A percentile compares a stretch with the other conserved stretches of the same genome.
phyloP scores from a whole-genome alignment of 2,888 invertebrate species.

The Stenotaenia linearis region DNA sequence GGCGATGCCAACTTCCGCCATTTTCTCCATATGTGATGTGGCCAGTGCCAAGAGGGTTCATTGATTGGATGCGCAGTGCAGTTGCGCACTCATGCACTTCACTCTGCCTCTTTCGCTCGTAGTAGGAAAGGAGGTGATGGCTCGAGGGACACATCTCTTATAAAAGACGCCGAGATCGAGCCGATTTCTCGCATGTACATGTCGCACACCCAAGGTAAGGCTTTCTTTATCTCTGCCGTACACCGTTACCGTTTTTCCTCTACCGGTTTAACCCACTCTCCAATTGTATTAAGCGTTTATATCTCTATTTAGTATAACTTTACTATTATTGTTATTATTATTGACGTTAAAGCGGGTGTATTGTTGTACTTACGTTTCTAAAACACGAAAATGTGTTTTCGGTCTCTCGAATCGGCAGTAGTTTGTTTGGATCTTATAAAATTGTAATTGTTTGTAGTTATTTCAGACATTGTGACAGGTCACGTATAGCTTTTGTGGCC shows the following conservation, averaged over 20 bases:
- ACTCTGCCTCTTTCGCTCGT: background rate
- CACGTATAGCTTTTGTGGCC: no score
- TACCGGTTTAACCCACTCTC: no score
- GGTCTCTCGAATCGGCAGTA: no score
- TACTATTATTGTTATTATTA: no score
- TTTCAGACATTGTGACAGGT: no score
- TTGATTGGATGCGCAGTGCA: conserved; percentile 3
- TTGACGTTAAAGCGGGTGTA: no score
- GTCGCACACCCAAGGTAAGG: background rate
- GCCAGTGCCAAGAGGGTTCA: conserved; percentile 3
- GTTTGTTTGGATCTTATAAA: no score
- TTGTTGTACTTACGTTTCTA: no score
- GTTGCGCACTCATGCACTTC: background rate
- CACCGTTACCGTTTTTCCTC: background rate
- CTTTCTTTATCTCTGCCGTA: background rate
- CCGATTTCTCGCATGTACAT: background rate
- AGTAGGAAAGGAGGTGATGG: conserved; percentile 4
- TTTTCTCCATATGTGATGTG: conserved; percentile 17
- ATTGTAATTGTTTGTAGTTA: no score
- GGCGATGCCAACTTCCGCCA: background rate
- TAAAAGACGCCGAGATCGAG: conserved; percentile 5
- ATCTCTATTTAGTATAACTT: no score
- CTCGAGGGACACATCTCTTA: conserved; percentile 6
- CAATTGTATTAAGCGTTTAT: no score
- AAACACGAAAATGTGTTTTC: no score